Conservation (phyloP, 2,113 vertebrate species). For the Hippocampus zosterae region DNA sequence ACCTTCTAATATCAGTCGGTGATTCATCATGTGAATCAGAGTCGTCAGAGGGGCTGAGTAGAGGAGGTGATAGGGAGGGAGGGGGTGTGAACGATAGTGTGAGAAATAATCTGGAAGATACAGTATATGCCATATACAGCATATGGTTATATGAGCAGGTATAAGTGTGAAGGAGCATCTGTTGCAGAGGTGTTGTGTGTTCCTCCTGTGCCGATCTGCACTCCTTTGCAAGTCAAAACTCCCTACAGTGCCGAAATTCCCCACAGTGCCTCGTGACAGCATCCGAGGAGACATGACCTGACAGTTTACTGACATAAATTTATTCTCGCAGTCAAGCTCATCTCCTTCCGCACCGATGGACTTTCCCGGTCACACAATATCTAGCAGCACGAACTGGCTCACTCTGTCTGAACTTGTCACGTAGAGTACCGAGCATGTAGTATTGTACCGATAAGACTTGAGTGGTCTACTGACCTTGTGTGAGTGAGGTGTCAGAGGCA, state of each 20-base stretch:
- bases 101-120: slow-evolving; percentile 11
- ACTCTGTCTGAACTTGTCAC: neutral
- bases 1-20: slow-evolving; percentile 55
- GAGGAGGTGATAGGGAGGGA: slow-evolving; percentile 7
- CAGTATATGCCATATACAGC: neutral
- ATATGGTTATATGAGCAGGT: slow-evolving; percentile 3
- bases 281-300: slow-evolving; percentile 4
- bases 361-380: neutral
- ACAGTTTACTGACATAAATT: slow-evolving; percentile 10
- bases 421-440: neutral
- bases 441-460: neutral
- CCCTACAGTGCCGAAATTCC: no score
- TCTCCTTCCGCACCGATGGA: slow-evolving; percentile 4
- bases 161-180: slow-evolving; percentile 24
- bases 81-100: slow-evolving; percentile 12
- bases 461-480: slow-evolving; percentile 78
- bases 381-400: neutral
- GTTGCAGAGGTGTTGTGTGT: slow-evolving; percentile 17
- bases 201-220: neutral
- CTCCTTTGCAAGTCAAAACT: neutral
- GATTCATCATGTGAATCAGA: slow-evolving; percentile 64
- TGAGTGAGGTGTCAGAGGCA: slow-evolving; percentile 94
- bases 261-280: neutral
- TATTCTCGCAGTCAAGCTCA: neutral
- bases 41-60: slow-evolving; percentile 40